A percentile compares a stretch with the other conserved stretches of the same genome.
Evolutionary conservation across 2,113 vertebrate genomes (phyloP).

Genomic region (Nesogale talazaci): DNA sequence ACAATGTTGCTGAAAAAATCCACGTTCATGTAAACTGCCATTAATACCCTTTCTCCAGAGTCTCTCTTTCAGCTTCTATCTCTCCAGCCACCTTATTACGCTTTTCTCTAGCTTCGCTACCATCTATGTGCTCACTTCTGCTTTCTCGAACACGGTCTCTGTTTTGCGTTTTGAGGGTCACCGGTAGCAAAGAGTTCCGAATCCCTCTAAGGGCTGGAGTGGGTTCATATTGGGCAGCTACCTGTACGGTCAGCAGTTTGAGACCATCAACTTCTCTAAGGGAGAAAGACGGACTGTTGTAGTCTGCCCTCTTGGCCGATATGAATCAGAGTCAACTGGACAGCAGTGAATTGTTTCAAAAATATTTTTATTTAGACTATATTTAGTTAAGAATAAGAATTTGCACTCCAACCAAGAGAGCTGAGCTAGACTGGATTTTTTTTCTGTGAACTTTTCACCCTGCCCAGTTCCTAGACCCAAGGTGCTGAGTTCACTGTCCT

Average conservation of each 20-base stretch:
- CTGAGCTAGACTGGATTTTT: too few species aligned
- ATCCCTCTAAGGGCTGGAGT: neutral
- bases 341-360: neutral
- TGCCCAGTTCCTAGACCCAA: too few species aligned
- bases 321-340: too few species aligned
- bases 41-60: neutral
- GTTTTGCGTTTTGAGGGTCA: neutral
- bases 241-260: too few species aligned
- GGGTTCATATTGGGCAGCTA: too few species aligned
- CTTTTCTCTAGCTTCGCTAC: neutral
- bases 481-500: too few species aligned
- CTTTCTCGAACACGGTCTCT: neutral
- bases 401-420: too few species aligned
- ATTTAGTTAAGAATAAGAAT: constrained; percentile 32
- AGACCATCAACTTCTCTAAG: too few species aligned
- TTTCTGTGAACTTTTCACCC: too few species aligned
- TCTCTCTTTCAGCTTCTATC: neutral
- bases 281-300: too few species aligned
- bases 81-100: neutral
- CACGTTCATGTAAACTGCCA: neutral
- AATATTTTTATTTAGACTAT: constrained; percentile 21
- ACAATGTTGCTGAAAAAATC: neutral
- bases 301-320: too few species aligned
- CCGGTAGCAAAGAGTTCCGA: neutral
- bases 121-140: neutral